Conservation (phyloP, 2,888 invertebrate species). For the Camponotus fellah region DNA sequence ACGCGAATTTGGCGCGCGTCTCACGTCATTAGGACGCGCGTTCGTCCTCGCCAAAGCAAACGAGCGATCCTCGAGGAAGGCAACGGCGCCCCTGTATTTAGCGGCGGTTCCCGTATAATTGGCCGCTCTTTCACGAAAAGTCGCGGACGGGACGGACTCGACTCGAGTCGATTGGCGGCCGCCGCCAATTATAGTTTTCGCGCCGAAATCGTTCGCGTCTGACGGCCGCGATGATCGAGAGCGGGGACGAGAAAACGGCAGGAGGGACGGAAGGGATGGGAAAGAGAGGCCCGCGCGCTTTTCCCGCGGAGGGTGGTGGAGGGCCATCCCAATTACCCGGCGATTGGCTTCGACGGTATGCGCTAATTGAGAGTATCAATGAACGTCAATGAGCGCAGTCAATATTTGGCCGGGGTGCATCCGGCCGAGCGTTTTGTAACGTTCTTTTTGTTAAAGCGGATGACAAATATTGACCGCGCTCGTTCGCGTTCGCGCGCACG, state of each 20-base stretch:
- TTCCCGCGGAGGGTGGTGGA: conserved; percentile 42
- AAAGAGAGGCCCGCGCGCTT: conserved; percentile 50
- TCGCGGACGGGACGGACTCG: conserved; percentile 24
- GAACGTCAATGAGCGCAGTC: conserved; percentile 77
- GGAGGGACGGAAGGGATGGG: background rate
- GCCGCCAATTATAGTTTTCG: conserved; percentile 51
- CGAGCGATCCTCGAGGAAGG: conserved; percentile 15
- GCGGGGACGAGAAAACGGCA: background rate
- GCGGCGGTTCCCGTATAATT: conserved; percentile 18
- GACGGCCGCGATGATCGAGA: conserved; percentile 9
- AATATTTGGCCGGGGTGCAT: conserved; percentile 77
- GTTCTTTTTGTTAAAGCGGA: conserved; percentile 78
- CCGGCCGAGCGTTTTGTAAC: conserved; percentile 76
- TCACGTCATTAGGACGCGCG: conserved; percentile 33
- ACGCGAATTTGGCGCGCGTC: conserved; percentile 7
- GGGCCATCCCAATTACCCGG: conserved; percentile 69
- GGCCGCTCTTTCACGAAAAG: conserved; percentile 40
- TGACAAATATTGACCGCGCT: conserved; percentile 76
- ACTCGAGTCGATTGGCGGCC: conserved; percentile 17
- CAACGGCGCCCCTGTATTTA: background rate
- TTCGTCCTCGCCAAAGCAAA: conserved; percentile 41
- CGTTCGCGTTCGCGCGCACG: conserved; percentile 74
- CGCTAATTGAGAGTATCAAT: conserved; percentile 78
- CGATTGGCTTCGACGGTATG: conserved; percentile 76
- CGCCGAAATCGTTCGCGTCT: conserved; percentile 29